These are phyloP conservation scores for Standfussiana lucernea DNA, from an alignment of 2,888 invertebrate species.

Conservation along the genomic window DNA sequence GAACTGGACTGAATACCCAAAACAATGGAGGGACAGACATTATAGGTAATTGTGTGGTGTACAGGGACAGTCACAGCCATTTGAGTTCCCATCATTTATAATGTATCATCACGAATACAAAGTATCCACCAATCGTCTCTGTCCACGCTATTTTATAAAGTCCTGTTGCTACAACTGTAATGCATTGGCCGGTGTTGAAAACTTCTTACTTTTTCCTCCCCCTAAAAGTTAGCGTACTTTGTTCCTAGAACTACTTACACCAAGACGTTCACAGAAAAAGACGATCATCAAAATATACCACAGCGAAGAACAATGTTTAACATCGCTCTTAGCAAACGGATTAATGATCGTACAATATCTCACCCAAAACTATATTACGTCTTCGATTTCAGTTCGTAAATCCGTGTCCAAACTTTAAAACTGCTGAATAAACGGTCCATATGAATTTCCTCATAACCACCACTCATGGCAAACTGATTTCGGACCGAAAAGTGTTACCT, in stretches of 20 bases:
- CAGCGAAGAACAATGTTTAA: neutral
- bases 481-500: neutral
- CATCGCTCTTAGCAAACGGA: neutral
- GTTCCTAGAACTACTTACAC: neutral
- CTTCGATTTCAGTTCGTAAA: neutral
- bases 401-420: neutral
- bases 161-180: neutral
- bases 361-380: neutral
- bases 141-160: constrained; percentile 5
- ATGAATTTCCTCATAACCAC: neutral
- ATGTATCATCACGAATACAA: constrained; percentile 40
- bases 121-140: constrained; percentile 7
- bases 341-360: neutral
- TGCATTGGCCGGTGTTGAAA: neutral
- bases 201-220: constrained; percentile 15
- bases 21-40: constrained; percentile 53
- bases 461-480: neutral
- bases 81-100: constrained; percentile 44
- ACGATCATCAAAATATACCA: constrained; percentile 13
- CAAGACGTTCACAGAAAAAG: neutral
- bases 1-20: constrained; percentile 43
- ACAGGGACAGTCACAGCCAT: constrained; percentile 33
- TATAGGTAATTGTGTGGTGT: constrained; percentile 50
- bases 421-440: neutral
- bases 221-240: constrained; percentile 13